Percentiles rank a stretch among this genome's conserved stretches.
These are phyloP conservation scores for Agrochola lota DNA, from an alignment of 2,888 invertebrate genomes.

Conservation along the genomic window DNA sequence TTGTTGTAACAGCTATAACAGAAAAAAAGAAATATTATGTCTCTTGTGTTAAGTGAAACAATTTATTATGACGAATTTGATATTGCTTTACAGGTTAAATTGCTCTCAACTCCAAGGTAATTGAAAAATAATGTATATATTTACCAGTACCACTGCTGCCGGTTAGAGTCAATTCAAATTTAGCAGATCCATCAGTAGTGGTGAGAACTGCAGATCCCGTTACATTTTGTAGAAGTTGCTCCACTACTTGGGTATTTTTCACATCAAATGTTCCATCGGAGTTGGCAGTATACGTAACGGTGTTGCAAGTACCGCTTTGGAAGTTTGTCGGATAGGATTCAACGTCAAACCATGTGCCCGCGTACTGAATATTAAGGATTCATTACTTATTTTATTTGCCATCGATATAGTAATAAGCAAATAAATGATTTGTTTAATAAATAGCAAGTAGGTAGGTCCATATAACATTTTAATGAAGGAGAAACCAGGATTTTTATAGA, in stretches of 20 bases:
- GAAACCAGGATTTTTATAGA: neutral
- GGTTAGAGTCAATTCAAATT: constrained; percentile 79
- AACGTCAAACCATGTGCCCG: constrained; percentile 81
- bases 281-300: constrained; percentile 75
- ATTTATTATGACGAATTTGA: neutral
- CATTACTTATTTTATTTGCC: neutral
- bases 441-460: no score
- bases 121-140: neutral
- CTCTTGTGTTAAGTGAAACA: neutral
- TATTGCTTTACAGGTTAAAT: neutral
- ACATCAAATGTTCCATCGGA: constrained; percentile 72
- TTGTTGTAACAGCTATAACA: constrained; percentile 72
- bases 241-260: constrained; percentile 80
- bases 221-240: constrained; percentile 75
- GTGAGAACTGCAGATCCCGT: constrained; percentile 76
- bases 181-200: constrained; percentile 75
- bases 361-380: constrained; percentile 72
- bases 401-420: neutral
- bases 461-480: neutral
- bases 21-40: constrained; percentile 10
- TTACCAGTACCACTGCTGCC: constrained; percentile 74
- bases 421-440: neutral
- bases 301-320: constrained; percentile 82
- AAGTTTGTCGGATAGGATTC: constrained; percentile 82
- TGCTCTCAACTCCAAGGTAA: neutral